Evolutionary conservation across 2,888 invertebrate species (phyloP).

Genomic region (Amiota mariae): DNA sequence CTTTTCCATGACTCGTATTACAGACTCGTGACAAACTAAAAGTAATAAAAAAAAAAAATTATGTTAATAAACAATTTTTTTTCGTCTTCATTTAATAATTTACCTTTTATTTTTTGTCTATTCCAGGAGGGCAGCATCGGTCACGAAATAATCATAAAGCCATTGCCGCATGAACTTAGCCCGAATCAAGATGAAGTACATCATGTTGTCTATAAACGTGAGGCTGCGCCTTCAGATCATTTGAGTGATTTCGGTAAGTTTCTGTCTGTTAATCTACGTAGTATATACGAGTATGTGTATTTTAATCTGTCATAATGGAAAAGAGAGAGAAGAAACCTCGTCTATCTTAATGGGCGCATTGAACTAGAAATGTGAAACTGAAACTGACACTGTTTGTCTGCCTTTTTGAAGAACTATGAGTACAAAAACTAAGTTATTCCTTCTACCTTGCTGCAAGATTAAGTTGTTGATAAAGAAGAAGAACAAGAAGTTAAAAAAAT

Average conservation of each 20-base stretch:
- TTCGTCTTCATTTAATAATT: slow-evolving; percentile 36
- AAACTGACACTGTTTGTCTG: too few species aligned
- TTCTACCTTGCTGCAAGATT: too few species aligned
- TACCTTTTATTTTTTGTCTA: slow-evolving; percentile 37
- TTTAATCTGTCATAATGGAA: too few species aligned
- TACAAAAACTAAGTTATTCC: too few species aligned
- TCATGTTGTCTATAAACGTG: slow-evolving; percentile 85
- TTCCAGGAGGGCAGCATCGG: slow-evolving; percentile 93
- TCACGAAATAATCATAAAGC: slow-evolving; percentile 89
- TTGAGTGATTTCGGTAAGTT: slow-evolving; percentile 87
- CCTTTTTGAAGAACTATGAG: too few species aligned
- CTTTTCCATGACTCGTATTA: too few species aligned
- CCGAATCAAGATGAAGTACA: slow-evolving; percentile 74
- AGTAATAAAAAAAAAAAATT: background rate
- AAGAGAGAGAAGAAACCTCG: background rate
- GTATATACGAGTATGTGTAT: too few species aligned
- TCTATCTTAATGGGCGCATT: slow-evolving; percentile 57
- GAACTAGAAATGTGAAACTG: slow-evolving; percentile 54
- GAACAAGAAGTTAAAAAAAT: too few species aligned
- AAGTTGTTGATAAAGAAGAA: too few species aligned
- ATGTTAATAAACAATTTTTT: background rate
- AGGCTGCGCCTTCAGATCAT: slow-evolving; percentile 75
- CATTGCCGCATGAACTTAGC: slow-evolving; percentile 84
- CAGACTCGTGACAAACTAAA: slow-evolving; percentile 2
- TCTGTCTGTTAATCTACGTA: background rate